Evolutionary conservation across 2,888 invertebrate genomes (phyloP).

Genomic region (Metellina segmentata): DNA sequence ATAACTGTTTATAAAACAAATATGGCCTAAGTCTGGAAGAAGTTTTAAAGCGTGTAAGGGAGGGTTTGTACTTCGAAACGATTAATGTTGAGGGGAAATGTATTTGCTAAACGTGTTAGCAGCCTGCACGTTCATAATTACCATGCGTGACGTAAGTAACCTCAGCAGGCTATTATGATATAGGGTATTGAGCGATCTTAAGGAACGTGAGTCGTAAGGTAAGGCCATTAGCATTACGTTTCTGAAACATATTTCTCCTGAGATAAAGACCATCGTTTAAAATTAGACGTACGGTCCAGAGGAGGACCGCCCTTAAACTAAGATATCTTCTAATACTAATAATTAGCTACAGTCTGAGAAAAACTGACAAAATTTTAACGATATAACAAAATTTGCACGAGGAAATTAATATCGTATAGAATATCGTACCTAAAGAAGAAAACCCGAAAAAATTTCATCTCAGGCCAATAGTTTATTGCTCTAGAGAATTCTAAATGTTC

Average conservation of each 20-base stretch:
- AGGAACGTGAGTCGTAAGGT: conserved; percentile 70
- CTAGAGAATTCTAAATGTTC: neutral
- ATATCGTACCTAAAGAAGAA: neutral
- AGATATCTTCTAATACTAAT: conserved; percentile 42
- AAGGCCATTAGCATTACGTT: conserved; percentile 72
- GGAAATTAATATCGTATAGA: conserved; percentile 42
- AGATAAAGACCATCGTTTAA: conserved; percentile 70
- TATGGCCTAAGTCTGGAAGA: conserved; percentile 33
- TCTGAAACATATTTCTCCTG: conserved; percentile 70
- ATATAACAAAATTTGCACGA: conserved; percentile 11
- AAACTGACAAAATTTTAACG: conserved; percentile 27
- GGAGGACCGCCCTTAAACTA: conserved; percentile 55
- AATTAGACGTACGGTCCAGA: conserved; percentile 47
- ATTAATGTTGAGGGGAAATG: conserved; percentile 72
- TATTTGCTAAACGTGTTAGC: conserved; percentile 75
- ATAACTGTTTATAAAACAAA: conserved; percentile 70
- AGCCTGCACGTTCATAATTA: conserved; percentile 70
- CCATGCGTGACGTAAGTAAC: conserved; percentile 70
- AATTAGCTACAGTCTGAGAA: conserved; percentile 37
- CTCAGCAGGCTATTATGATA: conserved; percentile 73
- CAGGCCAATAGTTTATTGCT: neutral
- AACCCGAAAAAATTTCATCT: conserved; percentile 17
- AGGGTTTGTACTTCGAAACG: conserved; percentile 53
- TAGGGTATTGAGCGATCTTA: conserved; percentile 73
- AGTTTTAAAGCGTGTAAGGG: conserved; percentile 55